These are phyloP conservation scores for Chaetodon auriga DNA, from an alignment of 2,113 vertebrate species.

Conservation along the genomic window DNA sequence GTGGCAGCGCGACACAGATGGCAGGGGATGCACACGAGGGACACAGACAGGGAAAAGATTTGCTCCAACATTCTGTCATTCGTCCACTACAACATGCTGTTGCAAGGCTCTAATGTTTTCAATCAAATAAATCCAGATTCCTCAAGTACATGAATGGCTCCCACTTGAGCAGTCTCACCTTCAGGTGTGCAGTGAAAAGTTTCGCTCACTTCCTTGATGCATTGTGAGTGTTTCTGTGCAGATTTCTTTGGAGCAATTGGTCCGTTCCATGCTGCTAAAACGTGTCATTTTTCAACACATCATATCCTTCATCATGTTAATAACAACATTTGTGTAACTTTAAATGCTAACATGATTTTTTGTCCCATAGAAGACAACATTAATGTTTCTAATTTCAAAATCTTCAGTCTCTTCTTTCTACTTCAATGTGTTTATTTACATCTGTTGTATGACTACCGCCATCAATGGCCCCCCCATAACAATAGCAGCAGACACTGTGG, in stretches of 20 bases:
- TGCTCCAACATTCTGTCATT: conserved; percentile 56
- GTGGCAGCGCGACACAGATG: conserved; percentile 73
- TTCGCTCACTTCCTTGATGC: background rate
- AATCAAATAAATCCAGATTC: conserved; percentile 36
- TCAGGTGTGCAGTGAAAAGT: background rate
- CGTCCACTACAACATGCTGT: conserved; percentile 46
- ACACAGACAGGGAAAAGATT: conserved; percentile 44
- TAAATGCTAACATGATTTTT: background rate
- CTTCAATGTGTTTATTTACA: conserved; percentile 8
- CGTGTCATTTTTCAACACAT: background rate
- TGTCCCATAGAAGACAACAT: background rate
- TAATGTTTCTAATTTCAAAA: conserved; percentile 2
- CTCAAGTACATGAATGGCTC: conserved; percentile 12
- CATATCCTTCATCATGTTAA: background rate
- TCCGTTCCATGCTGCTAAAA: background rate
- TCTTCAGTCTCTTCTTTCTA: conserved; percentile 3
- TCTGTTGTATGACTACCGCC: conserved; percentile 11
- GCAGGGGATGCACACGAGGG: conserved; percentile 52
- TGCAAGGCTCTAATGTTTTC: conserved; percentile 47
- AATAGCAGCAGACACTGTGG: conserved; percentile 41
- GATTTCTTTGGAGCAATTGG: background rate
- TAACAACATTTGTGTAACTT: background rate
- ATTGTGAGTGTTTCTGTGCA: background rate
- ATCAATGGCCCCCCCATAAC: conserved; percentile 22
- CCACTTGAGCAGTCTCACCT: background rate